Base-by-base conservation (phyloP, 2,888 invertebrate genomes). In the Hyalella azteca region DNA sequence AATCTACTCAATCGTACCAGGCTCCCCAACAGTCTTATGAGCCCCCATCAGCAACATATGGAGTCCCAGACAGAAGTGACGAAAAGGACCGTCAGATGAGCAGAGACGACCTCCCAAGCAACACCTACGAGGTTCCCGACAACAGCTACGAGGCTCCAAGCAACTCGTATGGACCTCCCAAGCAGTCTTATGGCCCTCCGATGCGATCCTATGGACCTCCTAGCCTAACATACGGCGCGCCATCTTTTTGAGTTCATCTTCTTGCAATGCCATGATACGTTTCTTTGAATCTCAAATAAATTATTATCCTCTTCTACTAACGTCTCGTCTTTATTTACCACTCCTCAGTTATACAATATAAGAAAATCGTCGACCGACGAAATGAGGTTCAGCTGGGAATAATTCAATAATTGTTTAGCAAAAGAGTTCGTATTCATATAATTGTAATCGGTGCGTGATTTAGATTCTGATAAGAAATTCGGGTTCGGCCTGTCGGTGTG, bases 1-100 rank as follows among this genome's bases (percentile, higher is more conserved):
- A 66, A 66, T 36, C 66, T 7, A n/a, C 32, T n/a, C n/a, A 36
- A 36, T 29, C 29, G 66, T 66, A 66, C 66, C 66, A 66, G 19
- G 4, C 36, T n/a, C 66, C 66, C 4, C 22, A 66, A 3, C 66
- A 32, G 39, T 36, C 66, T 2, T 66, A 66, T 19, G 15, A 32
- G 36, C 36, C 66, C 1, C 66, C 66, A 66, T 66, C 66, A 2
- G 36, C 15, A 7, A 36, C 66, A 5, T 66, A 66, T 19, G 66
- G 66, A 66, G 66, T 66, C 0, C 66, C 66, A 0, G 36, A 66
- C 26, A 22, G 66, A 66, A 29, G 29, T 36, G 66, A 66, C 19
- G 66, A 66, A 66, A 66, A 36, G 3, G 66, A 66, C 29, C 19
- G 19, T 22, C n/a, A 32, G 9, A 36, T 19, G 19, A 36, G 66